phyloP scores from a whole-genome alignment of 2,888 invertebrate genomes.

The Helicoverpa assulta region DNA sequence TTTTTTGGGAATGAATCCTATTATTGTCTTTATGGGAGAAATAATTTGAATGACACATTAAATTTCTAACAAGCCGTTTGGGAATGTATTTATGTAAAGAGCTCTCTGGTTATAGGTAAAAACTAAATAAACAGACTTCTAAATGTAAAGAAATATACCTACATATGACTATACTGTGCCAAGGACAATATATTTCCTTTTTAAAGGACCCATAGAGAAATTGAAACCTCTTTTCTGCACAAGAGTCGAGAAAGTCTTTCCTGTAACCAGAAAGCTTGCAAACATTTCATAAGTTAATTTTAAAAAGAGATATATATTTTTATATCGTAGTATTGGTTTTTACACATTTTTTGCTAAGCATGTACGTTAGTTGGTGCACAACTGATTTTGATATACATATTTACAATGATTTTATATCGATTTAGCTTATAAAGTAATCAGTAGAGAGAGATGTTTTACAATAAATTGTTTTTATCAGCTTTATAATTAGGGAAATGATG shows the following conservation, averaged over 20 bases:
- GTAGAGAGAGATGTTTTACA: slow-evolving; percentile 54
- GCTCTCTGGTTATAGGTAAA: slow-evolving; percentile 42
- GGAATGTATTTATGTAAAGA: slow-evolving; percentile 35
- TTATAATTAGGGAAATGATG: slow-evolving; percentile 36
- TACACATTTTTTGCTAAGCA: slow-evolving; percentile 79
- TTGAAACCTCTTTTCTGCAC: no score
- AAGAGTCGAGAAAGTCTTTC: background rate
- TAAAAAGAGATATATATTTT: slow-evolving; percentile 79
- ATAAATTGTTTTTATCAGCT: slow-evolving; percentile 61
- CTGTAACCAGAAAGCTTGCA: slow-evolving; percentile 39
- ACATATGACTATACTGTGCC: background rate
- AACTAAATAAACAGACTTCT: background rate
- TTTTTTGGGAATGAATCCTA: background rate
- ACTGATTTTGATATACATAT: slow-evolving; percentile 68
- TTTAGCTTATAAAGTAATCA: slow-evolving; percentile 62
- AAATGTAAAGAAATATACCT: background rate
- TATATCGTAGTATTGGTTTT: slow-evolving; percentile 79
- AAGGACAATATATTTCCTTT: slow-evolving; percentile 3
- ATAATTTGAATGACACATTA: slow-evolving; percentile 44
- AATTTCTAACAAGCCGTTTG: slow-evolving; percentile 27
- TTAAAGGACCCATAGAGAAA: no score
- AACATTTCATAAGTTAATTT: slow-evolving; percentile 62
- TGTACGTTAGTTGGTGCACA: slow-evolving; percentile 69
- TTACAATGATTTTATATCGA: slow-evolving; percentile 77
- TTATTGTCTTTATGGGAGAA: background rate